Conservation (phyloP, 37 sponge, comb jelly and placozoan genomes). For the Theonella swinhoei region DNA sequence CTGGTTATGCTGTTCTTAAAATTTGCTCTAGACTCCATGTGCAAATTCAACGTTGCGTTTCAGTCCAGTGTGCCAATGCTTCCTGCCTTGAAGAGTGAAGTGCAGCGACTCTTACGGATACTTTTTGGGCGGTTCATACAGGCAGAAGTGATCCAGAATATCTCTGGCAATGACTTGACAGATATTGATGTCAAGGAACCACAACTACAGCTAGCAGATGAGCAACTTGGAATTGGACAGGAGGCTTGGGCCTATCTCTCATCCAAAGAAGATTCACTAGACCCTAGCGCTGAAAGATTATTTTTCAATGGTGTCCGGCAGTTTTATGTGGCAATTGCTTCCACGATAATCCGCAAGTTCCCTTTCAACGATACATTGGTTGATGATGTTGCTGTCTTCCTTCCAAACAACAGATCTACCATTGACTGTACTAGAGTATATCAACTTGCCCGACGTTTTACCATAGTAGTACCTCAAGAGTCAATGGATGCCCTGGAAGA, state of each 20-base stretch:
- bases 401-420: constrained; percentile 1
- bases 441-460: constrained; percentile 1
- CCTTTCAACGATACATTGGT: constrained; percentile 11
- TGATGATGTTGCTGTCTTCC: constrained; percentile 1
- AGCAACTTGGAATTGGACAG: constrained; percentile 18
- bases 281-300: not conserved
- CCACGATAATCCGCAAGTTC: constrained; percentile 5
- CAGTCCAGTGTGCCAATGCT: constrained; percentile 33
- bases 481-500: constrained; percentile 16
- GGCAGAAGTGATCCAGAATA: constrained; percentile 14
- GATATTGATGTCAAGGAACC: not conserved
- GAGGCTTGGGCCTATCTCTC: constrained; percentile 2
- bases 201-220: constrained; percentile 3
- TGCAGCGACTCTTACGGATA: constrained; percentile 6
- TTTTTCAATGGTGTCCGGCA: not conserved
- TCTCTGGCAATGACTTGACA: not conserved
- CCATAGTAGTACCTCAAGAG: not conserved
- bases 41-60: constrained; percentile 46
- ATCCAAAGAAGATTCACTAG: constrained; percentile 1
- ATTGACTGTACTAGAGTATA: too few species aligned
- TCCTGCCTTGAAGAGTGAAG: constrained; percentile 32
- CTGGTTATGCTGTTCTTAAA: constrained; percentile 6
- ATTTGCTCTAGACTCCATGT: constrained; percentile 27
- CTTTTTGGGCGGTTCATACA: constrained; percentile 23
- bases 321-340: not conserved